Conservation (phyloP, 2,797 vertebrate genomes). For the Cyprinodon diabolis region DNA sequence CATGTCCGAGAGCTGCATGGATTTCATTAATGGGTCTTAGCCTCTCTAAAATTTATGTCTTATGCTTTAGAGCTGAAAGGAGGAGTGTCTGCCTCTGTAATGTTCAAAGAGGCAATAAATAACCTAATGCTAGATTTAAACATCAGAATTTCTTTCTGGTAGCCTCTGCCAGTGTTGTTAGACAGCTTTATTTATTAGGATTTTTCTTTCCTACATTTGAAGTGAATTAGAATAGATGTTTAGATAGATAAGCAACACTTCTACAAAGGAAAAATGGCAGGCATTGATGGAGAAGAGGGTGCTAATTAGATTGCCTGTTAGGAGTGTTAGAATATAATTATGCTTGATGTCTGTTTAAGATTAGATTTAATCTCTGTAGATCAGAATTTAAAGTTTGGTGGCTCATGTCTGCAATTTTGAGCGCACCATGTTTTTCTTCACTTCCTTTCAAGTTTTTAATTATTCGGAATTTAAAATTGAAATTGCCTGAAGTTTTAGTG, state of each 20-base stretch:
- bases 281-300: neutral
- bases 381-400: neutral
- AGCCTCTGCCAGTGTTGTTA: constrained; percentile 3
- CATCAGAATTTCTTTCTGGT: constrained; percentile 5
- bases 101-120: constrained; percentile 4
- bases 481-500: too few species aligned
- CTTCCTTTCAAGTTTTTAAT: too few species aligned
- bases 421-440: neutral
- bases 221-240: neutral
- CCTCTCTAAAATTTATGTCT: constrained; percentile 6
- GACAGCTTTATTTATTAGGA: neutral
- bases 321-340: neutral
- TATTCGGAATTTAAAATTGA: too few species aligned
- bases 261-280: neutral
- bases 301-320: neutral
- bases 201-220: neutral
- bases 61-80: constrained; percentile 13
- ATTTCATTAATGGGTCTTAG: constrained; percentile 33
- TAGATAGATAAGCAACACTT: neutral
- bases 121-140: neutral
- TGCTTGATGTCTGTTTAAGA: neutral
- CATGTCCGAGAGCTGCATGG: constrained; percentile 39
- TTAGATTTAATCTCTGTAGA: neutral
- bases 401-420: neutral
- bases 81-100: neutral